Conservation (phyloP, 2,797 vertebrate genomes). For the Platyrinchus mystaceus region DNA sequence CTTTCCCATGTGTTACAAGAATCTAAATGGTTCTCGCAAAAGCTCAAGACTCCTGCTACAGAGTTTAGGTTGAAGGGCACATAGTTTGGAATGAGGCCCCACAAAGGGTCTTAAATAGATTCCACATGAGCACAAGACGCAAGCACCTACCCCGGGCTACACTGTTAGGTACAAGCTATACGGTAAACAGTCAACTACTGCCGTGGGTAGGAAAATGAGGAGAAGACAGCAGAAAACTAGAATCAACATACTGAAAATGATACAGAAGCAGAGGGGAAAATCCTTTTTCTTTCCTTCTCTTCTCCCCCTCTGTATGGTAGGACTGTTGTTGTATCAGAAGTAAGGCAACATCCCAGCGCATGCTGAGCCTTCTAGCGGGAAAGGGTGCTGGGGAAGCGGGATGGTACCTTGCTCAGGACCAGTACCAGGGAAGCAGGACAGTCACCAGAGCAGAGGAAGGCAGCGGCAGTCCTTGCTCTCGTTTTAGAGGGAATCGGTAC, state of each 20-base stretch:
- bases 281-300: background rate
- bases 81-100: conserved; percentile 60
- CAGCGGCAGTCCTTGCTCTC: background rate
- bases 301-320: fast-evolving
- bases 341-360: background rate
- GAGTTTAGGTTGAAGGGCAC: conserved; percentile 57
- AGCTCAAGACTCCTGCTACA: background rate
- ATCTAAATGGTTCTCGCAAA: background rate
- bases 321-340: background rate
- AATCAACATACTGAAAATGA: background rate
- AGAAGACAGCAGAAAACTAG: background rate
- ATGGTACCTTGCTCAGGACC: background rate
- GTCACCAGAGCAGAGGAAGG: background rate
- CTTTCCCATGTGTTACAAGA: background rate
- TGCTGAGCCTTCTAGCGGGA: background rate
- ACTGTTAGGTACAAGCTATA: background rate
- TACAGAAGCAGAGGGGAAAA: background rate
- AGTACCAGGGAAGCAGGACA: background rate
- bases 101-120: conserved; percentile 53
- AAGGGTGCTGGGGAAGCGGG: background rate
- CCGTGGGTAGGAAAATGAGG: background rate
- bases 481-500: fast-evolving
- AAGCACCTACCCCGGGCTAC: background rate
- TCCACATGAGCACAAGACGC: conserved; percentile 27
- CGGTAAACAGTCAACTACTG: background rate